Base-by-base conservation (phyloP, 2,888 invertebrate species). In the Rosalia funebris region DNA sequence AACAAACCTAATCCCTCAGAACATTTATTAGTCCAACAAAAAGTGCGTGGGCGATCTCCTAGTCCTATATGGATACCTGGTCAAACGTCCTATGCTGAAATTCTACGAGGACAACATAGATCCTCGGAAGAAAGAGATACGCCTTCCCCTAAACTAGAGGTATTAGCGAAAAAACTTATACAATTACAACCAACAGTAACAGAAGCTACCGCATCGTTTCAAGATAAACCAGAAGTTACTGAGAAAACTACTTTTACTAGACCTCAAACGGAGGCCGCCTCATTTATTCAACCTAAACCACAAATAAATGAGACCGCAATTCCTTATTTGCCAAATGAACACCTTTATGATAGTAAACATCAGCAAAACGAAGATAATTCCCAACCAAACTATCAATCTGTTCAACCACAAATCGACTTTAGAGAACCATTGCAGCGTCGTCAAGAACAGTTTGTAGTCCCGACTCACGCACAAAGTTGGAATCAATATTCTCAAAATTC, bases 51-150 rank as follows among this genome's bases (percentile, higher is more conserved):
- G n/a, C 83, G 89, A 68, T 89, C 89, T 0, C 85, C 86, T 39
- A 90, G 90, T 78, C 91, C 91, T 11, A 87, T 89, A 77, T 92
- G 91, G 91, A 78, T 84, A 39, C 89, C 89, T 1, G 91, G 90
- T 20, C 88, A 88, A 16, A 87, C 90, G 45, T 88, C 91, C 44
- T 93, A 93, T 79, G 91, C 93, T 45, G 91, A 92, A 81, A 89
- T 93, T 65, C 85, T 93, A 62, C 86, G 88, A 70, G 91, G 92
- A 5, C 78, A 83, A 74, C 80, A 56, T 14, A 81, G 37, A 42
- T 58, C 44, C 1, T 61, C 64, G 7, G 63, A 66, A 41, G 65
- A 66, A 53, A 57, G 48, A 54, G 56, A 69, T 39, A 37, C 44
- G 20, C 12, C 16, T n/a, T 17, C 54, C 19, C 17, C 42, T 44